A percentile compares a stretch with the other conserved stretches of the same genome.
Evolutionary conservation across 2,797 vertebrate species (phyloP).

Genomic region (Malurus leucopterus): DNA sequence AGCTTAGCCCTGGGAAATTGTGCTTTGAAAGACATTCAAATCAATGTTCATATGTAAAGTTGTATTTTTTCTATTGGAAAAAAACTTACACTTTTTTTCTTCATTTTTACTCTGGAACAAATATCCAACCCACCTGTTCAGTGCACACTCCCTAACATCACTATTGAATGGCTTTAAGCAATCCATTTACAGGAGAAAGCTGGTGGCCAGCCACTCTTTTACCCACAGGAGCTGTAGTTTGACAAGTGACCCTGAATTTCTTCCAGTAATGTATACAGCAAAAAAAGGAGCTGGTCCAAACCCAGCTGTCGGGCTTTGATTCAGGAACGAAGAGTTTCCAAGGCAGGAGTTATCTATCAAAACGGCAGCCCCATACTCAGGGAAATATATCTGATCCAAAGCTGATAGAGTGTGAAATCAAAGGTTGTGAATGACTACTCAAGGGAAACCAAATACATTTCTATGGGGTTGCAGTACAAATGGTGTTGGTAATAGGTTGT

Average conservation of each 20-base stretch:
- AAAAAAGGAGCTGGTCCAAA: constrained; percentile 18
- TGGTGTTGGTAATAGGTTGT: constrained; percentile 45
- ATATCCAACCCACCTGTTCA: not conserved
- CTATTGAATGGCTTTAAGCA: not conserved
- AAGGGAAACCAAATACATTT: constrained; percentile 58
- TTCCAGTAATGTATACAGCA: not conserved
- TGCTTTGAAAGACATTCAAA: not conserved
- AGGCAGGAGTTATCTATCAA: constrained; percentile 66
- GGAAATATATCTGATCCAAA: constrained; percentile 65
- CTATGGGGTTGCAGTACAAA: constrained; percentile 37
- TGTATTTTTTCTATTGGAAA: not conserved
- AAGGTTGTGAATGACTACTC: constrained; percentile 54
- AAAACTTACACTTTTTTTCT: not conserved
- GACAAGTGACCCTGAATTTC: constrained; percentile 47
- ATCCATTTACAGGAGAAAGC: not conserved
- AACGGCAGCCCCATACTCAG: constrained; percentile 38
- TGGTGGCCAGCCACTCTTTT: not conserved
- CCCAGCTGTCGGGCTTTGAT: constrained; percentile 48
- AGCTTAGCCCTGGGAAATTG: not conserved
- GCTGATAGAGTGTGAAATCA: constrained; percentile 66
- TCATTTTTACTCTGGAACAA: not conserved
- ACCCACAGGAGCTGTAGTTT: not conserved
- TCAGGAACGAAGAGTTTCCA: constrained; percentile 31
- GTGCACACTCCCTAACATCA: not conserved
- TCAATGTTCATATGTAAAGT: not conserved